These are phyloP conservation scores for Microctenopoma lineatum DNA, from an alignment of 2,797 vertebrate species.

Conservation along the genomic window DNA sequence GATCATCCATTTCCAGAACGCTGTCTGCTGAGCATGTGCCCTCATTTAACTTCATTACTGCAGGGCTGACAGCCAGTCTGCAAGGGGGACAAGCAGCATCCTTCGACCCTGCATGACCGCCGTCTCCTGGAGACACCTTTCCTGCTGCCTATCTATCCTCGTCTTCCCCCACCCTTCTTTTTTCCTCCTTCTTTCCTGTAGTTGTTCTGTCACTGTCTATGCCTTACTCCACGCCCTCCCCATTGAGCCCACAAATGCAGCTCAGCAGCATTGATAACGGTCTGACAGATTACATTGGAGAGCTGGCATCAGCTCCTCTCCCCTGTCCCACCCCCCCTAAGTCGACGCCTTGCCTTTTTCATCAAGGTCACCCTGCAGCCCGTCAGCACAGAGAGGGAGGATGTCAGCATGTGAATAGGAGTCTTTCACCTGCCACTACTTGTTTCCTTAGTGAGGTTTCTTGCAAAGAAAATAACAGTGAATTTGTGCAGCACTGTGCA, in stretches of 20 bases:
- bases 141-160: constrained; percentile 57
- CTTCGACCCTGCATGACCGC: constrained; percentile 58
- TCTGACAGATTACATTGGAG: constrained; percentile 76
- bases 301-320: constrained; percentile 62
- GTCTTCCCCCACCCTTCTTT: not conserved
- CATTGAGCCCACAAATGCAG: constrained; percentile 54
- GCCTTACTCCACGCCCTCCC: constrained; percentile 35
- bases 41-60: constrained; percentile 86
- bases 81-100: constrained; percentile 66
- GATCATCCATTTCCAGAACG: constrained; percentile 52
- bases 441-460: constrained; percentile 34
- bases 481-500: constrained; percentile 21
- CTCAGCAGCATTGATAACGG: constrained; percentile 79
- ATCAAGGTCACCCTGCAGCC: constrained; percentile 77
- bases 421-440: constrained; percentile 54
- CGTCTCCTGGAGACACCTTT: constrained; percentile 64
- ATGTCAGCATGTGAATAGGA: constrained; percentile 51
- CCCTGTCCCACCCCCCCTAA: constrained; percentile 37
- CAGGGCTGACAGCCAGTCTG: constrained; percentile 73
- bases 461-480: constrained; percentile 14
- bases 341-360: constrained; percentile 55
- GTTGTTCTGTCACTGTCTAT: constrained; percentile 62
- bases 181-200: constrained; percentile 34
- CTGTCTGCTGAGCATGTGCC: constrained; percentile 53
- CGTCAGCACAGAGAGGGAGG: constrained; percentile 19